A percentile compares a stretch with the other conserved stretches of the same genome.
Evolutionary conservation across 2,888 invertebrate genomes (phyloP).

Genomic region (Pterobdella sp.): DNA sequence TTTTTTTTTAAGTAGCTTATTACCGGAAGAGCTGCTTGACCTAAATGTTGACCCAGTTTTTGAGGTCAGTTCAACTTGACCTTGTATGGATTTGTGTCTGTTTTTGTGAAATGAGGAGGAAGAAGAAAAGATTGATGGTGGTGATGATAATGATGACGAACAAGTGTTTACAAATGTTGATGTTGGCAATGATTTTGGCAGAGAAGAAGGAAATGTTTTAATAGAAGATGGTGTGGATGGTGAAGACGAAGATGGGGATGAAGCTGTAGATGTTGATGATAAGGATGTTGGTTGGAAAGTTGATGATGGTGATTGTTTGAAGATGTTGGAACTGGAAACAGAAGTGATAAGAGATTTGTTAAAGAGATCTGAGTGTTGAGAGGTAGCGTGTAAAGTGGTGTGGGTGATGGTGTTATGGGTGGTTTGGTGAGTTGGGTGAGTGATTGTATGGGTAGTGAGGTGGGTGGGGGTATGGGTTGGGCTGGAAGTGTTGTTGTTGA

Average conservation of each 20-base stretch:
- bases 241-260: conserved; percentile 12
- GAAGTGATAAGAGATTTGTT: neutral
- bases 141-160: conserved; percentile 17
- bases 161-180: neutral
- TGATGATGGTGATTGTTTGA: conserved; percentile 16
- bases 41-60: too few species aligned
- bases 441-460: too few species aligned
- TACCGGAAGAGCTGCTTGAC: too few species aligned
- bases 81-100: too few species aligned
- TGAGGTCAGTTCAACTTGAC: too few species aligned
- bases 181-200: neutral
- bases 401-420: too few species aligned
- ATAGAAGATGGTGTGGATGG: neutral
- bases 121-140: neutral
- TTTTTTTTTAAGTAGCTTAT: too few species aligned
- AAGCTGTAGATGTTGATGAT: neutral
- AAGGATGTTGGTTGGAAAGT: neutral
- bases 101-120: neutral
- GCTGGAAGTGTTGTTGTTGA: neutral
- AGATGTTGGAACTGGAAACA: neutral
- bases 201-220: too few species aligned
- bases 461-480: neutral
- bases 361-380: neutral
- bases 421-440: too few species aligned
- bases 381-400: neutral